Conservation (phyloP, 2,113 vertebrate genomes). For the Halcyon senegalensis region DNA sequence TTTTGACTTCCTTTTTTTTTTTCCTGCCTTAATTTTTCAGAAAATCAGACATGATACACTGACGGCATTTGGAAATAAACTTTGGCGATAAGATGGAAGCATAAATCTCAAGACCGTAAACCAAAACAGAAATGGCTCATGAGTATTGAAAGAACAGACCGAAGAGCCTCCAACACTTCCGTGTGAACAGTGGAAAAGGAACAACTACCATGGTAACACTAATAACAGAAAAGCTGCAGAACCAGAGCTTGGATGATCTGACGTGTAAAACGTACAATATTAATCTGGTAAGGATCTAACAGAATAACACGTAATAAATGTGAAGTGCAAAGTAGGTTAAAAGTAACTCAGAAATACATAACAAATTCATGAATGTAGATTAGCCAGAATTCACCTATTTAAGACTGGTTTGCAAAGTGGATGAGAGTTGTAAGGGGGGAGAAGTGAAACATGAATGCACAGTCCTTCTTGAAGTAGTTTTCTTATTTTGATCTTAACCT, state of each 20-base stretch:
- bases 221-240: conserved; percentile 83
- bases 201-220: conserved; percentile 79
- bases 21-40: conserved; percentile 8
- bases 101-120: neutral
- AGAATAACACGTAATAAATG: neutral
- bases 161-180: conserved; percentile 40
- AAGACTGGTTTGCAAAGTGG: neutral
- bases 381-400: neutral
- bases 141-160: conserved; percentile 29
- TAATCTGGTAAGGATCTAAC: conserved; percentile 70
- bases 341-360: neutral
- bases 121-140: conserved; percentile 33
- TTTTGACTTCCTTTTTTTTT: neutral
- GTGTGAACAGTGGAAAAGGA: conserved; percentile 55
- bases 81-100: conserved; percentile 27
- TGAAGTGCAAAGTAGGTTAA: neutral
- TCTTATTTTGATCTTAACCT: neutral
- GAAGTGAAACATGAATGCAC: neutral
- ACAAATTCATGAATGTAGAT: neutral
- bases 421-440: neutral
- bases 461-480: neutral
- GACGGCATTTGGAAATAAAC: conserved; percentile 17
- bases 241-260: conserved; percentile 80
- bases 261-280: conserved; percentile 69
- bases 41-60: conserved; percentile 34